Evolutionary conservation across 2,888 invertebrate species (phyloP).

Genomic region (Orthosia gothica): DNA sequence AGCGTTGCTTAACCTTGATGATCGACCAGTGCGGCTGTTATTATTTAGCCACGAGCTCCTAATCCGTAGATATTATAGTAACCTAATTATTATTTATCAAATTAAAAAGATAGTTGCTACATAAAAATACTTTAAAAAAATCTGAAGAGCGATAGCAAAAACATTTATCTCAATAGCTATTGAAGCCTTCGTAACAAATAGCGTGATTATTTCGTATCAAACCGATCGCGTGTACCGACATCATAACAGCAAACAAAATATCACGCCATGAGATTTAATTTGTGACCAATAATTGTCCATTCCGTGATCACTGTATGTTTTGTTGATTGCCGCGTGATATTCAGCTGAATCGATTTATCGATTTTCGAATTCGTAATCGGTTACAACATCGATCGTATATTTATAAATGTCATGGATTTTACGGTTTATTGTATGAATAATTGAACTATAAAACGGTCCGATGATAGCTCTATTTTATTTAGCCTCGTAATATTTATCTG

Average conservation of each 20-base stretch:
- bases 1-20: too few relatives aligned
- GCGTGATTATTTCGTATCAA: slow-evolving; percentile 76
- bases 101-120: not conserved
- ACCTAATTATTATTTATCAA: too few relatives aligned
- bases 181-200: slow-evolving; percentile 76
- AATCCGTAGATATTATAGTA: too few relatives aligned
- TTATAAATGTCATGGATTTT: slow-evolving; percentile 84
- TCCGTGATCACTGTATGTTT: slow-evolving; percentile 76
- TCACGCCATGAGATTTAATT: slow-evolving; percentile 77
- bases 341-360: slow-evolving; percentile 74
- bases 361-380: slow-evolving; percentile 78
- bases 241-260: slow-evolving; percentile 73
- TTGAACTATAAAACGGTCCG: slow-evolving; percentile 69
- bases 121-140: slow-evolving; percentile 17
- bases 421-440: slow-evolving; percentile 78
- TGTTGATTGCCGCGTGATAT: slow-evolving; percentile 75
- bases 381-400: slow-evolving; percentile 79
- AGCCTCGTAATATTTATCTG: slow-evolving; percentile 51
- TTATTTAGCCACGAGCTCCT: too few relatives aligned
- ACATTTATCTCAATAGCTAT: slow-evolving; percentile 76
- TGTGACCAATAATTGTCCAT: slow-evolving; percentile 74
- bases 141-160: slow-evolving; percentile 66
- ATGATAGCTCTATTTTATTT: slow-evolving; percentile 68
- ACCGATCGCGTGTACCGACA: slow-evolving; percentile 80
- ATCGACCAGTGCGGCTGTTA: too few relatives aligned